These are phyloP conservation scores for Erpornis zantholeuca DNA, from an alignment of 2,113 vertebrate genomes.

Conservation along the genomic window DNA sequence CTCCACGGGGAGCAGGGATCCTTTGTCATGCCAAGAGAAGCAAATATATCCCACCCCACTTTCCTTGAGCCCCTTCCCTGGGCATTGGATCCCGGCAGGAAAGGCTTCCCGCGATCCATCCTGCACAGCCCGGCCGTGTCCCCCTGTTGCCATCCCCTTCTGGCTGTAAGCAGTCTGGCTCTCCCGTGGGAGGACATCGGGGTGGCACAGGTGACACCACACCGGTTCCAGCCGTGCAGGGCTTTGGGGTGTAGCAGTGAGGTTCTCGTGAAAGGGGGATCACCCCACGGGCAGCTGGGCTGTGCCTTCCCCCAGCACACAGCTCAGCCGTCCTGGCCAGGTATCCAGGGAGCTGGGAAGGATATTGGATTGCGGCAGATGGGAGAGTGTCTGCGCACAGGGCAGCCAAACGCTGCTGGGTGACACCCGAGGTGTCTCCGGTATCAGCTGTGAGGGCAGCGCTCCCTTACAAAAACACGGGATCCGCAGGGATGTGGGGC, in stretches of 20 bases:
- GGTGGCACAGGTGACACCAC: neutral
- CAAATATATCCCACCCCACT: neutral
- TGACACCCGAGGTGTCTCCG: neutral
- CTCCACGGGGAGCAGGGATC: neutral
- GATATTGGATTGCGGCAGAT: neutral
- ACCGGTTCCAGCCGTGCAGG: neutral
- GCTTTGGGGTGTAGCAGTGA: neutral
- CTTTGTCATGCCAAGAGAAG: neutral
- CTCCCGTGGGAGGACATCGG: rapidly evolving
- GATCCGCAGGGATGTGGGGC: rapidly evolving
- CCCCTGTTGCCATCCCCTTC: neutral
- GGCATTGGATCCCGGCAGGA: rapidly evolving
- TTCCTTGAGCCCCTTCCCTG: rapidly evolving
- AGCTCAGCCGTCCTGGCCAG: neutral
- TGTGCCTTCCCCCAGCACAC: neutral
- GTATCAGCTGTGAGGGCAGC: neutral
- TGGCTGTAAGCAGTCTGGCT: rapidly evolving
- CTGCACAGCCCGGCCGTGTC: rapidly evolving
- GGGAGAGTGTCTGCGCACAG: neutral
- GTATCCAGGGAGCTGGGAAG: neutral
- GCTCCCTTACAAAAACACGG: neutral
- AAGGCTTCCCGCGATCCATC: neutral
- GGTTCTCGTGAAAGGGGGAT: neutral
- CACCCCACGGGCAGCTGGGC: rapidly evolving
- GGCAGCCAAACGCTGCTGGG: neutral